A percentile compares a stretch with the other conserved stretches of the same genome.
phyloP scores from a whole-genome alignment of 2,113 vertebrate species.

The Tapirus terrestris region DNA sequence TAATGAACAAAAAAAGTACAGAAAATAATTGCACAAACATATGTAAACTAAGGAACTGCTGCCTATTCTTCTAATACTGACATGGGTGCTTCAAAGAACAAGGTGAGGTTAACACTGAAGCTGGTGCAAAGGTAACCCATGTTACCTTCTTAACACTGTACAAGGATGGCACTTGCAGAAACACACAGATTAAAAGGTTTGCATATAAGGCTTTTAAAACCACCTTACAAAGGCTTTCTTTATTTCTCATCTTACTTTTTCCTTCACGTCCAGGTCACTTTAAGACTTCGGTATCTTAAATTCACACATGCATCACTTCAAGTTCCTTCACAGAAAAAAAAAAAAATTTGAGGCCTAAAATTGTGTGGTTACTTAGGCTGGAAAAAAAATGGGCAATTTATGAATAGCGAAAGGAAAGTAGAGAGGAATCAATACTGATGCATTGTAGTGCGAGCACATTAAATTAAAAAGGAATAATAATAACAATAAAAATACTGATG shows the following conservation, averaged over 20 bases:
- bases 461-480: conserved; percentile 91
- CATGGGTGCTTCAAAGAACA: conserved; percentile 99
- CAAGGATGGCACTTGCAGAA: conserved; percentile 99
- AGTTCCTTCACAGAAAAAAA: conserved; percentile 95
- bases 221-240: conserved; percentile 99
- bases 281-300: conserved; percentile 96
- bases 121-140: conserved; percentile 95
- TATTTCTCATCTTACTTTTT: conserved; percentile 92
- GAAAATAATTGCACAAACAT: conserved; percentile 99
- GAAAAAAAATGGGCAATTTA: conserved; percentile 88
- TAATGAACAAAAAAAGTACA: conserved; percentile 94
- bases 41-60: conserved; percentile 99
- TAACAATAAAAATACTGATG: conserved; percentile 90
- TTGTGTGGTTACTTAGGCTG: conserved; percentile 97
- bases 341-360: conserved; percentile 96
- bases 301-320: conserved; percentile 96
- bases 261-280: conserved; percentile 95
- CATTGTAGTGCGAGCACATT: conserved; percentile 95
- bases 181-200: conserved; percentile 99
- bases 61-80: conserved; percentile 99
- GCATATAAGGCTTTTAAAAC: conserved; percentile 99
- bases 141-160: conserved; percentile 97
- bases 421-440: conserved; percentile 93
- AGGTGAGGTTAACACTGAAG: conserved; percentile 99
- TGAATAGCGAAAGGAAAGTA: conserved; percentile 93